A percentile compares a stretch with the other conserved stretches of the same genome.
phyloP scores from a whole-genome alignment of 92 coral and sea anemone species.

The Ricordea florida region DNA sequence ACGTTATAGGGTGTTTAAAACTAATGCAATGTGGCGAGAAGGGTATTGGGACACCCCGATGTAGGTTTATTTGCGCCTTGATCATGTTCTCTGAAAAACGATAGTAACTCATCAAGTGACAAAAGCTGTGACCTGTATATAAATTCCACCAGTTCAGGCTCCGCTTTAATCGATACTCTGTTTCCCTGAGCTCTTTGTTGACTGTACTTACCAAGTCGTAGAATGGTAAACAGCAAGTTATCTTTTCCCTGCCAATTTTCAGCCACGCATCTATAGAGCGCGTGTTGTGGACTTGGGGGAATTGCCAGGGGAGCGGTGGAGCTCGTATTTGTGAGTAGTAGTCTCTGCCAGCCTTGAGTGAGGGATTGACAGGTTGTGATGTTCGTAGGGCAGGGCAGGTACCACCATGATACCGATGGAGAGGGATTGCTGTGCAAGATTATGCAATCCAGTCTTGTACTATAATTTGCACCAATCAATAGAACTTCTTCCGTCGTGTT shows the following conservation, averaged over 20 bases:
- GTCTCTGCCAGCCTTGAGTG: slow-evolving; percentile 19
- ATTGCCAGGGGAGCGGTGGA: not conserved
- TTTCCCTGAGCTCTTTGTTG: not conserved
- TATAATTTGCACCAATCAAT: slow-evolving; percentile 15
- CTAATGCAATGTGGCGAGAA: too few species aligned
- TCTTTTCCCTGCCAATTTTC: slow-evolving; percentile 58
- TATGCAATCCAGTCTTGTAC: slow-evolving; percentile 35
- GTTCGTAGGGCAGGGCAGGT: slow-evolving; percentile 36
- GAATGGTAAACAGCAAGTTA: slow-evolving; percentile 35
- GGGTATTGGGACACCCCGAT: too few species aligned
- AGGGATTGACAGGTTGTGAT: slow-evolving; percentile 34
- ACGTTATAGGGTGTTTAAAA: too few species aligned
- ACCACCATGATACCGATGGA: slow-evolving; percentile 67
- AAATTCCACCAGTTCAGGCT: too few species aligned
- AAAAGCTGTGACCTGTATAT: too few species aligned
- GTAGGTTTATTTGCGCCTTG: too few species aligned
- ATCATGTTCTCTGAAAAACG: too few species aligned
- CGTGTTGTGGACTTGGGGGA: slow-evolving; percentile 17
- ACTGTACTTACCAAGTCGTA: slow-evolving; percentile 10
- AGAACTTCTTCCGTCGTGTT: slow-evolving; percentile 2
- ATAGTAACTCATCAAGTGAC: too few species aligned
- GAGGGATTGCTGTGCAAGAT: slow-evolving; percentile 52
- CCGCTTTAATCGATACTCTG: too few species aligned
- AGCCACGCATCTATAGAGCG: slow-evolving; percentile 69
- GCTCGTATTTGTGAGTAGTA: slow-evolving; percentile 1